phyloP scores from a whole-genome alignment of 1,140 invertebrate species.

The Mylabris phalerata region DNA sequence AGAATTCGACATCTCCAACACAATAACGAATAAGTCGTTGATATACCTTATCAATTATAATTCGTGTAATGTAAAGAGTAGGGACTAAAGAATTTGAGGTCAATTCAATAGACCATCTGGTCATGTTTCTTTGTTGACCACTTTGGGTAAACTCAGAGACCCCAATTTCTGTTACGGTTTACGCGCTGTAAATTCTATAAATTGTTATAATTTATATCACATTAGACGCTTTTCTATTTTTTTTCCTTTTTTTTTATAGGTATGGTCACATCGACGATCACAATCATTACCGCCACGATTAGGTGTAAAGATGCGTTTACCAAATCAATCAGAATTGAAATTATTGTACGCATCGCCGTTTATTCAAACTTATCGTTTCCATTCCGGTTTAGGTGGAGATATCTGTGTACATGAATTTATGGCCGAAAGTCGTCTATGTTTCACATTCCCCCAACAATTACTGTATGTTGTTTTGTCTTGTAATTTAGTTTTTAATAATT shows the following conservation, averaged over 20 bases:
- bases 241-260: constrained; percentile 31
- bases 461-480: constrained; percentile 58
- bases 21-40: too few relatives aligned
- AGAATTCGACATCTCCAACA: too few relatives aligned
- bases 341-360: constrained; percentile 69
- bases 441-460: constrained; percentile 79
- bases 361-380: constrained; percentile 82
- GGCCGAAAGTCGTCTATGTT: constrained; percentile 83
- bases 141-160: too few relatives aligned
- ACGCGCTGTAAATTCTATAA: too few relatives aligned
- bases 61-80: too few relatives aligned
- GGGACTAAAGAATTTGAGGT: too few relatives aligned
- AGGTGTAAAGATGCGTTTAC: constrained; percentile 72
- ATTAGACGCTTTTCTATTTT: too few relatives aligned
- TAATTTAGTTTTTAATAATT: not conserved
- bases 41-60: too few relatives aligned
- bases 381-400: constrained; percentile 82
- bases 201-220: too few relatives aligned
- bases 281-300: constrained; percentile 78
- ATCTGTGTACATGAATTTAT: constrained; percentile 91
- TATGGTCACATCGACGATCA: constrained; percentile 68
- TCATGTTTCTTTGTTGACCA: too few relatives aligned
- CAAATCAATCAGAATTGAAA: constrained; percentile 62
- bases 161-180: too few relatives aligned
- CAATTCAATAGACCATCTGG: too few relatives aligned